Evolutionary conservation across 2,797 vertebrate species (phyloP).

Genomic region (Botia almorhae): DNA sequence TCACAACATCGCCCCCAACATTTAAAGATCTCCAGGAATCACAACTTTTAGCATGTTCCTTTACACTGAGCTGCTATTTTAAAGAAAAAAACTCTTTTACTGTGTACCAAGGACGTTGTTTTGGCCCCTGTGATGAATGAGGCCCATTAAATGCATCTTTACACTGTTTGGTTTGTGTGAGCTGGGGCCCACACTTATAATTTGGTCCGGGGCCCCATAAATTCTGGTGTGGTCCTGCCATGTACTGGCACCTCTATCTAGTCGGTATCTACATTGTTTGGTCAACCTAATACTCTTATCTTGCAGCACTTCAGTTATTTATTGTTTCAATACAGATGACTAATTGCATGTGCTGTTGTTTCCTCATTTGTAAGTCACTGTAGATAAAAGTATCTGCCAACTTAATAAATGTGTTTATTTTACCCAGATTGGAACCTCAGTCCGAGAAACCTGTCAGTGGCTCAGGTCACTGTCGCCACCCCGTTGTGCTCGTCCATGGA

Average conservation of each 20-base stretch:
- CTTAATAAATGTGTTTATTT: background rate
- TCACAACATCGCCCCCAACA: background rate
- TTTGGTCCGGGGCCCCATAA: background rate
- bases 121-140: too few relatives aligned
- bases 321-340: background rate
- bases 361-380: background rate
- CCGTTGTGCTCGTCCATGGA: background rate
- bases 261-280: background rate
- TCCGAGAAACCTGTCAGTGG: background rate
- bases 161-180: too few relatives aligned
- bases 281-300: background rate
- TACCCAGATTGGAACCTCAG: background rate
- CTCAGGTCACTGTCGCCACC: background rate
- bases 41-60: background rate
- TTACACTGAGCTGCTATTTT: background rate
- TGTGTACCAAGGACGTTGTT: background rate
- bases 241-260: background rate
- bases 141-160: too few relatives aligned
- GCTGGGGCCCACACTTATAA: too few relatives aligned
- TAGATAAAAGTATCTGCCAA: background rate
- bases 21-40: background rate
- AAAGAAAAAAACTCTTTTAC: background rate
- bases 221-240: background rate
- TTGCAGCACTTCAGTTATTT: background rate
- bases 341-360: background rate